Conservation (phyloP, 2,797 vertebrate genomes). For the Rhinophrynus dorsalis region DNA sequence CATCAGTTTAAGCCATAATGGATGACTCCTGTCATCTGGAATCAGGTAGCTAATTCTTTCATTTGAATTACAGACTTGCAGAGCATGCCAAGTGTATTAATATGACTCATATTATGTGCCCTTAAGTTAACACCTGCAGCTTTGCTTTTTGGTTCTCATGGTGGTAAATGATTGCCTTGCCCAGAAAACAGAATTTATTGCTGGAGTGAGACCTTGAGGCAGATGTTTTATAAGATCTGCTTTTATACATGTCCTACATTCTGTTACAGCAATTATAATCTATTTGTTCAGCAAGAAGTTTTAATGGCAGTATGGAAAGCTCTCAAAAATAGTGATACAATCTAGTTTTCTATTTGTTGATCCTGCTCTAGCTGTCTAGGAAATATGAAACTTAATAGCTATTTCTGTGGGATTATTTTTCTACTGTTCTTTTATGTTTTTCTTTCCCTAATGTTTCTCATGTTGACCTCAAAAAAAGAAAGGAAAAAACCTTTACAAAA, state of each 20-base stretch:
- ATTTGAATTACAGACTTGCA: background rate
- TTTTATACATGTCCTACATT: background rate
- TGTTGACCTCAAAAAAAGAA: background rate
- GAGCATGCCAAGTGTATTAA: constrained; percentile 4
- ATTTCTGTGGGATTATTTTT: constrained; percentile 43
- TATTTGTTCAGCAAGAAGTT: constrained; percentile 34
- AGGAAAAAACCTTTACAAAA: constrained; percentile 22
- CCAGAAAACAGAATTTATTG: constrained; percentile 3
- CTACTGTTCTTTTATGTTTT: constrained; percentile 39
- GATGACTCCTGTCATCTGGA: background rate
- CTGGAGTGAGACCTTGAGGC: constrained; percentile 10
- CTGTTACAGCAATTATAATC: constrained; percentile 17
- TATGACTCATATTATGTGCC: background rate
- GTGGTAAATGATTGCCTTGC: background rate
- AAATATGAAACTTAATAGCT: constrained; percentile 43
- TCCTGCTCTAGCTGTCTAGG: constrained; percentile 41
- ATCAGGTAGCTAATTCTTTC: background rate
- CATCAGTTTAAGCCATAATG: constrained; percentile 4
- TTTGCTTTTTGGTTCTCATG: constrained; percentile 30
- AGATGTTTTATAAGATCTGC: background rate
- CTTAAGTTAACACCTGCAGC: constrained; percentile 42
- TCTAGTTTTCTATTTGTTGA: constrained; percentile 45
- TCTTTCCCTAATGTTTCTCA: constrained; percentile 35
- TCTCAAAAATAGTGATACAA: constrained; percentile 34
- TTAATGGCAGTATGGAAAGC: constrained; percentile 31